These are phyloP conservation scores for Caenorhabditis sp. DNA, from an alignment of 2,888 invertebrate species.

Conservation along the genomic window DNA sequence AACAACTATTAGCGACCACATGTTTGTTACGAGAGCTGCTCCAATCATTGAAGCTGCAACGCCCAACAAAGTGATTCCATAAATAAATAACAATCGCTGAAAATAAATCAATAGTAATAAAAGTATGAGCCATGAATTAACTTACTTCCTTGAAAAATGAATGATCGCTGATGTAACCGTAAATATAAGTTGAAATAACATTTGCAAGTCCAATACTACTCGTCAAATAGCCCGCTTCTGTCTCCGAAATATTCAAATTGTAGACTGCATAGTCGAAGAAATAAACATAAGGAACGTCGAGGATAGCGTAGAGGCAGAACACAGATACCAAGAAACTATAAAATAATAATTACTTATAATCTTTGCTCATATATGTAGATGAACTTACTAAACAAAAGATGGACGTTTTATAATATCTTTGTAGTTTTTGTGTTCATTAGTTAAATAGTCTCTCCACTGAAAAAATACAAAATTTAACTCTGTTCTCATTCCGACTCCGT, in stretches of 20 bases:
- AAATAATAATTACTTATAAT: neutral
- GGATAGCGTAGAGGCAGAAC: conserved; percentile 85
- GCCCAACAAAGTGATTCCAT: neutral
- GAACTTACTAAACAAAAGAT: conserved; percentile 13
- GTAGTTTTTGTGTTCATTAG: conserved; percentile 2
- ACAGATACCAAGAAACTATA: conserved; percentile 27
- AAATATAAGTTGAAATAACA: conserved; percentile 86
- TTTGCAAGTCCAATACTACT: conserved; percentile 88
- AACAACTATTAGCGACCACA: conserved; percentile 44
- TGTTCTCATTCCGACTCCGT: neutral
- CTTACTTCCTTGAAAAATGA: conserved; percentile 74
- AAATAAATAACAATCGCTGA: neutral
- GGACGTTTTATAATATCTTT: neutral
- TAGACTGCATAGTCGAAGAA: conserved; percentile 83
- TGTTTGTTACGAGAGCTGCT: neutral
- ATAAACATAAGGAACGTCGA: conserved; percentile 87
- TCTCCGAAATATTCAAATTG: conserved; percentile 71
- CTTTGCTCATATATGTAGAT: neutral
- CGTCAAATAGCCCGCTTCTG: conserved; percentile 80
- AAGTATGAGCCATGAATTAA: neutral
- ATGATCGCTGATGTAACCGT: conserved; percentile 89
- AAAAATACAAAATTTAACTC: neutral
- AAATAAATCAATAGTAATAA: neutral
- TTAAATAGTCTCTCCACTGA: neutral
- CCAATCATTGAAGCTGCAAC: neutral